Base-by-base conservation (phyloP, 2,797 vertebrate genomes). In the Apogon hyalosoma region DNA sequence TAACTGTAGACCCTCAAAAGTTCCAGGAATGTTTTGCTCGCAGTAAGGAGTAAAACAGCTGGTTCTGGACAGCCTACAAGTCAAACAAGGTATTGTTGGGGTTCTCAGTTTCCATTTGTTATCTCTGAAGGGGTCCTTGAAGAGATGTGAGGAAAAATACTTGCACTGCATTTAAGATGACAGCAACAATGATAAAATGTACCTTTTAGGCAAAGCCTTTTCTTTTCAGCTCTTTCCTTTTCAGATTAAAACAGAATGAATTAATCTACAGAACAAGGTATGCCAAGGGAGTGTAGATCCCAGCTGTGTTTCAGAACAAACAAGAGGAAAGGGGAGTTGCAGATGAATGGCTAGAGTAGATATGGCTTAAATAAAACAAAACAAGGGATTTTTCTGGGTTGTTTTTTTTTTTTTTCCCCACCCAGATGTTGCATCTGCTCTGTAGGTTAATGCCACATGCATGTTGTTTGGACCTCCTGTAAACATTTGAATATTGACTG, bases 51-150 rank as follows among this genome's bases (percentile, higher is more conserved):
- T 52, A 69, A 80, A 68, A 67, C 69, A 54, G 78, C 68, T 75
- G 52, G 56, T 81, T 87, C 83, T 88, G 82, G 78, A 79, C 6
- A 0, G 52, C 14, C 31, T 73, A 75, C 79, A 82, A 85, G 60
- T 80, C 88, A 90, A 88, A 86, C 83, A 73, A 63, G 57, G 64
- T 48, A 72, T 76, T 78, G 64, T 74, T 58, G 4, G 43, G 50
- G 45, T 38, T 39, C 41, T 73, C 61, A 11, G 14, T 63, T 73
- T 75, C 43, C 63, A 60, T 79, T 67, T 60, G 65, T 65, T 81
- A 16, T 79, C 48, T 62, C 50, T 4, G 48, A 66, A 15, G 42
- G 55, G 73, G 52, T 46, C 55, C 42, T 73, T 80, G 38, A 84
- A 75, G 47, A 19, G 45, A 52, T 58, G 60, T 60, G 36, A 42